Conservation (phyloP, 2,797 vertebrate species). For the Percopsis omiscomaycus region DNA sequence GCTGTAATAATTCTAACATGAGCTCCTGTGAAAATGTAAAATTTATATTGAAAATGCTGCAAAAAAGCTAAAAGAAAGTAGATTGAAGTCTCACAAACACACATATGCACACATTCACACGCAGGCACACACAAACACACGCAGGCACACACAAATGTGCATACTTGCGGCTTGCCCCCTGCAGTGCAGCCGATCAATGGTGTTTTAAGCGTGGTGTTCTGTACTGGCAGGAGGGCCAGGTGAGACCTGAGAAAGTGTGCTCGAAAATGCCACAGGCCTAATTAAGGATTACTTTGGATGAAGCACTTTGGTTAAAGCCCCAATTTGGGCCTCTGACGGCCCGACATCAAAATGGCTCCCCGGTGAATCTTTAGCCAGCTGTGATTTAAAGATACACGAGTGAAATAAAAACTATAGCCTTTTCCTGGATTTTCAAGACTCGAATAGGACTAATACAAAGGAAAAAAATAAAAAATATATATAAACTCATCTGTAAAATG, state of each 20-base stretch:
- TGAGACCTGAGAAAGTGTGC: constrained; percentile 54
- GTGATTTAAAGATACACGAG: constrained; percentile 37
- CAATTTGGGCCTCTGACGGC: constrained; percentile 43
- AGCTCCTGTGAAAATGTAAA: constrained; percentile 12
- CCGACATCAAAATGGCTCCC: constrained; percentile 45
- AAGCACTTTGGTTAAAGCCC: constrained; percentile 63
- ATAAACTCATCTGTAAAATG: too few relatives aligned
- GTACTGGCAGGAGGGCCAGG: constrained; percentile 48
- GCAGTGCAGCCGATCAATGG: constrained; percentile 57
- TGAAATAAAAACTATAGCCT: constrained; percentile 20
- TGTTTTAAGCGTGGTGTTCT: constrained; percentile 52
- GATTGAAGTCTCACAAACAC: constrained; percentile 1
- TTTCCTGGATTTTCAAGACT: not conserved
- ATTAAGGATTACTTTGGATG: constrained; percentile 72
- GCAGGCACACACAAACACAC: constrained; percentile 9
- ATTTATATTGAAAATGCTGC: not conserved
- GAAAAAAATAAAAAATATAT: not conserved
- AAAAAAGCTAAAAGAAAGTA: not conserved
- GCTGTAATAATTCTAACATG: constrained; percentile 1
- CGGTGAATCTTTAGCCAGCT: constrained; percentile 42
- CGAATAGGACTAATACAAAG: not conserved
- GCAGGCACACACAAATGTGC: constrained; percentile 12
- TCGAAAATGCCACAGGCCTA: constrained; percentile 66
- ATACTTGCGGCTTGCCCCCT: constrained; percentile 28
- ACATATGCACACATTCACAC: not conserved